Base-by-base conservation (phyloP, 2,797 vertebrate genomes). In the Phoeniculus purpureus region DNA sequence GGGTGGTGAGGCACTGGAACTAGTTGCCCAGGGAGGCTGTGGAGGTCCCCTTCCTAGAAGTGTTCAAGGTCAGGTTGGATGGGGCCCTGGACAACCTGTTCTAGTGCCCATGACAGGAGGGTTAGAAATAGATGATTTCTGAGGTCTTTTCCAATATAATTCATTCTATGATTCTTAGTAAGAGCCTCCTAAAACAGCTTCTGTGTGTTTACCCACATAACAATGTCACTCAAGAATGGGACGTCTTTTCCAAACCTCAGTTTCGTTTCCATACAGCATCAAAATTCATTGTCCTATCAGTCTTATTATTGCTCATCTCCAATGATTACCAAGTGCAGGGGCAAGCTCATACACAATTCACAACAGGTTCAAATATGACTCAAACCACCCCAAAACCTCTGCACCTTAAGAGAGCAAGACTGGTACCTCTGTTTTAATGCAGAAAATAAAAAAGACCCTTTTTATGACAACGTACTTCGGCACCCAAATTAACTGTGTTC, bases 181-280 rank as follows among this genome's bases (percentile, higher is more conserved):
- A 5, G 2, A 3, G 7, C 26, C 12, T 82, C 51, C n/a, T 68
- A 37, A 81, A 84, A 58, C 21, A 34, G 9, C 29, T 26, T 58
- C 40, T 48, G 1, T 2, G 1, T n/a, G 21, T 34, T 56, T 58
- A 71, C 12, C 3, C 29, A 27, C 23, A 21, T 4, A 79, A 12
- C 8, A 25, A 6, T 3, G 14, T 25, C 0, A 0, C 26, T 60
- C 4, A 31, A 26, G 9, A 29, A 71, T 67, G 12, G 6, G 25
- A 68, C 0, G 1, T 0, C 0, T n/a, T 40, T 75, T 48, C 52
- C 74, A 66, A 82, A 45, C 7, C 17, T 75, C 32, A 21, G 21
- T 68, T 75, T 78, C 29, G 52, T 18, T 37, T 66, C 12, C 20
- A 13, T 7, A 25, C 11, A 61, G 7, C 4, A 50, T 3, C 2